phyloP scores from a whole-genome alignment of 2,113 vertebrate genomes.

The Pteruthius melanotis region DNA sequence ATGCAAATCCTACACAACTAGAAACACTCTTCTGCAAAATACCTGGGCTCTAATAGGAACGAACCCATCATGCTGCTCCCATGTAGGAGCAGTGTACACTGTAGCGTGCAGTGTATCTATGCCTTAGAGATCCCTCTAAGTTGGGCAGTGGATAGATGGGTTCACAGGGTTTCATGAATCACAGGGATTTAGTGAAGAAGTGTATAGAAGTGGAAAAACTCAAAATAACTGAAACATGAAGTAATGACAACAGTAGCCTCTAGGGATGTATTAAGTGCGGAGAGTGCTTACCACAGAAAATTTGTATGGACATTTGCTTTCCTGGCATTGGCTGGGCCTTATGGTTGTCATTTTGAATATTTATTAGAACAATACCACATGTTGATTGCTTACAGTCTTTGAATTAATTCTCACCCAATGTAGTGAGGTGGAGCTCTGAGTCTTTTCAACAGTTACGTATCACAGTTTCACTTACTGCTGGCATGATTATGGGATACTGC shows the following conservation, averaged over 20 bases:
- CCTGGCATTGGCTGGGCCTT: constrained; percentile 39
- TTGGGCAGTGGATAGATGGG: neutral
- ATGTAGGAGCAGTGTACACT: no score
- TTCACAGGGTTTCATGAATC: neutral
- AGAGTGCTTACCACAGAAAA: constrained; percentile 47
- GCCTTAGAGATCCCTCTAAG: neutral
- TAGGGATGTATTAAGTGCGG: neutral
- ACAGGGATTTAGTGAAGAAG: neutral
- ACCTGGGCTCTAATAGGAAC: neutral
- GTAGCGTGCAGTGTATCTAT: neutral
- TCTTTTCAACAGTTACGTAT: constrained; percentile 6
- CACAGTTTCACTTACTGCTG: neutral
- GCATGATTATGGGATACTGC: neutral
- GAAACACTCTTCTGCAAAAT: neutral
- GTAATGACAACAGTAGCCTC: constrained; percentile 40
- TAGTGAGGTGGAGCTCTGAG: neutral
- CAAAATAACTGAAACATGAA: neutral
- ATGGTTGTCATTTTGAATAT: constrained; percentile 44
- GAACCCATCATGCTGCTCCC: neutral
- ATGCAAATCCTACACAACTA: neutral
- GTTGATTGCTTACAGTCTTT: constrained; percentile 39
- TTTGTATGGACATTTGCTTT: constrained; percentile 45
- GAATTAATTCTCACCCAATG: constrained; percentile 20
- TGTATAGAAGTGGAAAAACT: neutral
- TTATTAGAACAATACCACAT: constrained; percentile 52